phyloP scores from a whole-genome alignment of 1,140 invertebrate species.

The Papilio dardanus region DNA sequence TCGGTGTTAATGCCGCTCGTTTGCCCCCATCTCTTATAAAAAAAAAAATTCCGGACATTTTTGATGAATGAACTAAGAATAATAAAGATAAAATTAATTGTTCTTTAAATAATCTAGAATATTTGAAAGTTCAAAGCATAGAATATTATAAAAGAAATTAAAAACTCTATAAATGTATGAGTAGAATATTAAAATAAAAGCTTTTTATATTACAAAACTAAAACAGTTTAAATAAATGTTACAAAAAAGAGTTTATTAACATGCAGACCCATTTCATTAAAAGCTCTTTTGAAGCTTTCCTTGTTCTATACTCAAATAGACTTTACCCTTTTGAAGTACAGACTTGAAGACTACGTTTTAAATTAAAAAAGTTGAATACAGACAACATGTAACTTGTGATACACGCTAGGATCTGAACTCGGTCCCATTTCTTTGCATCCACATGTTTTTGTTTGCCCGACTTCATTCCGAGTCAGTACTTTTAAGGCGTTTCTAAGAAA shows the following conservation, averaged over 20 bases:
- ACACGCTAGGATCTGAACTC: not conserved
- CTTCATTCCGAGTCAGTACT: constrained; percentile 15
- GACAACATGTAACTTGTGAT: constrained; percentile 12
- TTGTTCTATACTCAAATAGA: constrained; percentile 28
- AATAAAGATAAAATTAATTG: too few species aligned
- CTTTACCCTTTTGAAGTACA: constrained; percentile 5
- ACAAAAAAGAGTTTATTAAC: constrained; percentile 21
- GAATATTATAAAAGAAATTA: not conserved
- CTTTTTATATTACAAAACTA: not conserved
- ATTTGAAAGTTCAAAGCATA: too few species aligned
- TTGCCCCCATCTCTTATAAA: too few species aligned
- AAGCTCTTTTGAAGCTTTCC: constrained; percentile 22
- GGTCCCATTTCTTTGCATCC: constrained; percentile 16
- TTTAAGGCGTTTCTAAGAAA: constrained; percentile 1
- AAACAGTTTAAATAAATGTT: not conserved
- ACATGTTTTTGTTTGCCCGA: constrained; percentile 20
- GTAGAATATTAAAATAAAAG: not conserved
- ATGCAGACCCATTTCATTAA: constrained; percentile 16
- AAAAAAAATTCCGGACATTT: too few species aligned
- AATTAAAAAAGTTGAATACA: constrained; percentile 34
- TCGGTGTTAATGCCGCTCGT: too few species aligned
- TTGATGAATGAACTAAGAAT: too few species aligned
- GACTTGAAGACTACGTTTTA: constrained; percentile 27
- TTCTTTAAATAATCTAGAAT: not conserved
- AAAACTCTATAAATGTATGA: not conserved